These are phyloP conservation scores for Aspiorhynchus laticeps DNA, from an alignment of 2,113 vertebrate genomes.

Conservation along the genomic window DNA sequence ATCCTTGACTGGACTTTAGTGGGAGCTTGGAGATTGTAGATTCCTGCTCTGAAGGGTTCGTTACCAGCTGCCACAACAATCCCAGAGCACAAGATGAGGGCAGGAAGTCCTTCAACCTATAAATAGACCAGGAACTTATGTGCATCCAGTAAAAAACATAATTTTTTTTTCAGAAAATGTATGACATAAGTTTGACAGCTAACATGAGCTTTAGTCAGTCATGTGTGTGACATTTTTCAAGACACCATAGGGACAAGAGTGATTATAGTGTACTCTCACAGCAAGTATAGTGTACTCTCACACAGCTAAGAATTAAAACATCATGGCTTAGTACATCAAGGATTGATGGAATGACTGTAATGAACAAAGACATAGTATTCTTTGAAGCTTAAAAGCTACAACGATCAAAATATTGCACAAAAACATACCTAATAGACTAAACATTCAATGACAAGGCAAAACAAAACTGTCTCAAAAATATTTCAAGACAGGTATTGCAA, in stretches of 20 bases:
- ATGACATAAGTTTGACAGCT: not conserved
- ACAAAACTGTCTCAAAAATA: not conserved
- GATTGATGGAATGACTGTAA: not conserved
- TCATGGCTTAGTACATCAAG: not conserved
- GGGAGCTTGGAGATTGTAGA: slow-evolving; percentile 77
- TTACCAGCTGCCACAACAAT: slow-evolving; percentile 88
- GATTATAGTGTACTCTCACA: slow-evolving; percentile 55
- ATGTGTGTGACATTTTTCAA: slow-evolving; percentile 5
- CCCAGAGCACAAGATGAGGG: slow-evolving; percentile 84
- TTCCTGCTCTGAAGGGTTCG: slow-evolving; percentile 87
- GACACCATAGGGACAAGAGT: not conserved
- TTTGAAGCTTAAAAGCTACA: not conserved
- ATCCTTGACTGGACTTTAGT: slow-evolving; percentile 73
- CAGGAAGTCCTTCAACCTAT: slow-evolving; percentile 86
- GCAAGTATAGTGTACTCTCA: too few species aligned
- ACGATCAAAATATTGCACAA: not conserved
- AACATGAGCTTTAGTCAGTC: slow-evolving; percentile 17
- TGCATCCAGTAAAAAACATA: not conserved
- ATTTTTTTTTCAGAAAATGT: not conserved
- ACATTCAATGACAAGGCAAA: not conserved
- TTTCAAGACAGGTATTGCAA: not conserved
- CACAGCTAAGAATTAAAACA: slow-evolving; percentile 13
- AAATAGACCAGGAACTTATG: not conserved
- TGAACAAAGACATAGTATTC: not conserved
- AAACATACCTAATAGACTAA: not conserved